Evolutionary conservation across 2,797 vertebrate genomes (phyloP).

Genomic region (Protosalanx chinensis): DNA sequence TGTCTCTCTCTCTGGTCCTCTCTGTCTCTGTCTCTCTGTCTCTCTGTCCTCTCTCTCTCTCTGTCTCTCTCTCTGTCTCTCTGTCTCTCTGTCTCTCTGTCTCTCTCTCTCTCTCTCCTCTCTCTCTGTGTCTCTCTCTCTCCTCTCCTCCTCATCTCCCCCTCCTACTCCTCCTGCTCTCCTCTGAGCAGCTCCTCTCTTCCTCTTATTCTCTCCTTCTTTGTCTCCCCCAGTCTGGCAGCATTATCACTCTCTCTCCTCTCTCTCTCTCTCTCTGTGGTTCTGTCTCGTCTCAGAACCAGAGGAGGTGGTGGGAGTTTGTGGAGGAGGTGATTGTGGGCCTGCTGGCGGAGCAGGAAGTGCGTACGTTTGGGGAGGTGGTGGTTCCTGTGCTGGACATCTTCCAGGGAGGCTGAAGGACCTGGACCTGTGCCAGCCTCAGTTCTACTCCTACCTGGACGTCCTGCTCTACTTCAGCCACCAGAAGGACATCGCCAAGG

Average conservation of each 20-base stretch:
- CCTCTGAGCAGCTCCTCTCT: background rate
- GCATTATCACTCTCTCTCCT: too few relatives aligned
- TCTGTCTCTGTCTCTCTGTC: conserved; percentile 29
- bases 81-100: conserved; percentile 14
- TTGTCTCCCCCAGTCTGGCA: background rate
- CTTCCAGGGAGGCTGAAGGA: conserved; percentile 86
- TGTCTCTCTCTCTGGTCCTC: background rate
- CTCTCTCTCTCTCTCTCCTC: background rate
- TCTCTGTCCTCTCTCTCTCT: background rate
- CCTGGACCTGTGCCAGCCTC: conserved; percentile 89
- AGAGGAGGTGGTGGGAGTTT: conserved; percentile 85
- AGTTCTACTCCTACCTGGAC: conserved; percentile 89
- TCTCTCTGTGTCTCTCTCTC: background rate
- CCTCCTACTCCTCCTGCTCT: background rate
- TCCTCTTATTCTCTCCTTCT: background rate
- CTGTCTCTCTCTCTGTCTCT: background rate
- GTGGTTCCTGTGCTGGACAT: conserved; percentile 91
- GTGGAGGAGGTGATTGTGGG: conserved; percentile 87
- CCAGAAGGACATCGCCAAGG: conserved; percentile 90
- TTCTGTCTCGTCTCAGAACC: conserved; percentile 73
- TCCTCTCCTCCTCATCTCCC: background rate
- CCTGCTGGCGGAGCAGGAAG: conserved; percentile 87
- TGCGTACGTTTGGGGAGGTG: conserved; percentile 91
- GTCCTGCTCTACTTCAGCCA: conserved; percentile 91
- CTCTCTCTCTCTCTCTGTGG: background rate